Percentiles rank a stretch among this genome's conserved stretches.
These are phyloP conservation scores for Acyrthosiphon pisum DNA, from an alignment of 1,140 invertebrate species.

Conservation along the genomic window DNA sequence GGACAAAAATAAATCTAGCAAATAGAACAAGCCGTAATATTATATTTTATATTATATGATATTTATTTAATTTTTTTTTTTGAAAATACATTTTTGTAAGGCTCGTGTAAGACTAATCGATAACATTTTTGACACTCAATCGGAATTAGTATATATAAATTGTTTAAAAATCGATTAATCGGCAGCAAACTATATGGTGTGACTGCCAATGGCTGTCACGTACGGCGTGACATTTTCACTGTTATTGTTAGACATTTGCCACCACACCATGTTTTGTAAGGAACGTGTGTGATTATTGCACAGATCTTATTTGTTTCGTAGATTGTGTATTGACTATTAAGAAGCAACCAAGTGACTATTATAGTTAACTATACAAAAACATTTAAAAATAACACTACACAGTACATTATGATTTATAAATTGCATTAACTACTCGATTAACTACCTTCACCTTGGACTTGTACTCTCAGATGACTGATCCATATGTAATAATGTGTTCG, in stretches of 20 bases:
- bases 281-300: neutral
- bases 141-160: neutral
- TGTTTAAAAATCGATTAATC: constrained; percentile 36
- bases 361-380: neutral
- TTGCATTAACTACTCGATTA: neutral
- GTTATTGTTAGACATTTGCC: neutral
- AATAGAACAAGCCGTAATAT: constrained; percentile 18
- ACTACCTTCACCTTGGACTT: neutral
- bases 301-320: neutral
- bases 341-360: neutral
- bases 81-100: constrained; percentile 15
- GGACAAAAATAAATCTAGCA: constrained; percentile 35
- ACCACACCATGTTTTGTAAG: neutral
- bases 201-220: neutral
- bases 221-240: neutral
- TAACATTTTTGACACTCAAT: constrained; percentile 12
- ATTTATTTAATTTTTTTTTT: constrained; percentile 39
- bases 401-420: neutral
- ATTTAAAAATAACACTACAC: neutral
- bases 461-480: neutral
- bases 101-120: constrained; percentile 30
- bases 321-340: neutral
- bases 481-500: no score
- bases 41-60: constrained; percentile 21
- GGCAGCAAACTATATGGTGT: neutral